Conservation (phyloP, 2,797 vertebrate species). For the Chromobotia macracanthus region DNA sequence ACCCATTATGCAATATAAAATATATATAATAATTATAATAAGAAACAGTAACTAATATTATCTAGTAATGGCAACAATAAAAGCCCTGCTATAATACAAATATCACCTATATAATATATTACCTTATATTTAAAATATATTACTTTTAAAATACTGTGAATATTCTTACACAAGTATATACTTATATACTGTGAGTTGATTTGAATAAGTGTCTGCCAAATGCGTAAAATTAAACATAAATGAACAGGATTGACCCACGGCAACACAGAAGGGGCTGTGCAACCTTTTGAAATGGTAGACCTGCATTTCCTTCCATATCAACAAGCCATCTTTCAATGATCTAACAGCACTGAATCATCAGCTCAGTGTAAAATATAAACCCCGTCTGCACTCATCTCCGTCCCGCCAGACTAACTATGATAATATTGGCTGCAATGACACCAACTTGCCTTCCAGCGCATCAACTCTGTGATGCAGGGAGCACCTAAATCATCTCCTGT, state of each 20-base stretch:
- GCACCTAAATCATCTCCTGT: conserved; percentile 5
- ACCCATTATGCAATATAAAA: too few species aligned
- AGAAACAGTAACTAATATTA: too few species aligned
- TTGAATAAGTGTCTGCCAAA: conserved; percentile 5
- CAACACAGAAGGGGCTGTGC: conserved; percentile 24
- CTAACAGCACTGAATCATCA: conserved; percentile 48
- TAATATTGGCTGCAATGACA: conserved; percentile 20
- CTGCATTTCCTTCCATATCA: conserved; percentile 8
- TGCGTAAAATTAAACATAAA: background rate
- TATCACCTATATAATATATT: too few species aligned
- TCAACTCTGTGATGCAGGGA: conserved; percentile 38
- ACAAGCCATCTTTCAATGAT: conserved; percentile 33
- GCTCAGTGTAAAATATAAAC: conserved; percentile 36
- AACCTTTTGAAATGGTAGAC: conserved; percentile 46
- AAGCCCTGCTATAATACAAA: too few species aligned
- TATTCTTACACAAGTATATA: too few species aligned
- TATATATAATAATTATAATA: too few species aligned
- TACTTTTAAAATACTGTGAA: too few species aligned
- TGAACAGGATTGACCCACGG: background rate
- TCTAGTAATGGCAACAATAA: too few species aligned
- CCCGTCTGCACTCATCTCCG: conserved; percentile 22
- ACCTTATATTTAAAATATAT: too few species aligned
- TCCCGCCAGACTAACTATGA: conserved; percentile 15
- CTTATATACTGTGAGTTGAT: background rate
- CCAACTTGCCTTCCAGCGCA: conserved; percentile 11